Conservation (phyloP, 2,888 invertebrate species). For the Cerceris ruficornis region DNA sequence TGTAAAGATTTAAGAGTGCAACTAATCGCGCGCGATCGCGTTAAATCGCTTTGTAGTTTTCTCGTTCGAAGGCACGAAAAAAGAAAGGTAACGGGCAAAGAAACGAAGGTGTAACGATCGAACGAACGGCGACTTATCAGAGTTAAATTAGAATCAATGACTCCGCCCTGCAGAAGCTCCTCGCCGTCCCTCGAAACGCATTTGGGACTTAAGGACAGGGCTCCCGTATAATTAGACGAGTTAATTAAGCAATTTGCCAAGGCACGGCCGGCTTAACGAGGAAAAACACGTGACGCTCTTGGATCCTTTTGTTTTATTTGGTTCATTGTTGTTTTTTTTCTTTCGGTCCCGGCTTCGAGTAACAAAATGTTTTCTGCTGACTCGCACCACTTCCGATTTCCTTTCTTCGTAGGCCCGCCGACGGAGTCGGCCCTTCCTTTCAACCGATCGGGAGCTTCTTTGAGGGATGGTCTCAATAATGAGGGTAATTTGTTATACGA, state of each 20-base stretch:
- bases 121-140: conserved; percentile 41
- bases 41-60: too few species aligned
- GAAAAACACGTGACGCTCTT: conserved; percentile 50
- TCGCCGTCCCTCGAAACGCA: conserved; percentile 12
- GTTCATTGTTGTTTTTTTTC: conserved; percentile 51
- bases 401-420: conserved; percentile 16
- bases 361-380: conserved; percentile 54
- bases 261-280: conserved; percentile 45
- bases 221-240: conserved; percentile 57
- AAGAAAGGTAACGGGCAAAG: background rate
- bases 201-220: conserved; percentile 29
- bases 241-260: conserved; percentile 62
- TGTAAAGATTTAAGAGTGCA: too few species aligned
- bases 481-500: conserved; percentile 61
- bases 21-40: too few species aligned
- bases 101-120: conserved; percentile 11
- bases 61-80: too few species aligned
- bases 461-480: conserved; percentile 61
- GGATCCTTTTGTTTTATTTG: conserved; percentile 40
- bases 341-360: conserved; percentile 5
- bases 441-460: conserved; percentile 37
- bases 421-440: conserved; percentile 1
- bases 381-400: conserved; percentile 41
- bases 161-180: conserved; percentile 4
- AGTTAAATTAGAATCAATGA: conserved; percentile 46